Base-by-base conservation (phyloP, 2,797 vertebrate genomes). In the Pipistrellus pipistrellus region DNA sequence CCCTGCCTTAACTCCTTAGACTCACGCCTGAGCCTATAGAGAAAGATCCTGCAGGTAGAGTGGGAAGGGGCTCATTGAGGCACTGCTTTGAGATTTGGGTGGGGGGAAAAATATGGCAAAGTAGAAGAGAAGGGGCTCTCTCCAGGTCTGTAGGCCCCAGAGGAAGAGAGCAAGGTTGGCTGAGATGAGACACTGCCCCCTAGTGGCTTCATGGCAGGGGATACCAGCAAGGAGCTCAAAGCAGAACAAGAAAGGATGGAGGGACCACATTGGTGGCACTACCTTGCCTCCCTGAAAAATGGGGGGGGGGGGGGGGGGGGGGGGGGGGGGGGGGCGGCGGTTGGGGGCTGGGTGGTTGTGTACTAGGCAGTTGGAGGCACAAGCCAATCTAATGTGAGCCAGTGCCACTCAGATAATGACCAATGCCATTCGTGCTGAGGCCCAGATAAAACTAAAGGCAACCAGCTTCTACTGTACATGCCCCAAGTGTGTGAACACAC, bases 171-270 rank as follows among this genome's bases (percentile, higher is more conserved):
- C 46, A 53, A 4, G 59, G 41, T 20, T 44, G 44, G 20, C 32
- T 73, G 80, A 81, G 41, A n/a, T 8, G 46, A 93, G 53, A 88
- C 81, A 84, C 90, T 91, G 92, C 90, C 90, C 84, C 73, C 71
- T 0, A 80, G 46, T 55, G 92, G 90, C 18, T 51, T 48, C 46
- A 21, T 1, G 2, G 51, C 46, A 59, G 38, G 2, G 2, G 25
- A 51, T 15, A 3, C 68, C 57, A 46, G 41, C 23, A 20, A 91
- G 81, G 71, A 91, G 12, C n/a, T 59, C 46, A 27, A 57, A 86
- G 38, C 11, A 68, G 48, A 85, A 53, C 0, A 17, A 15, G 30
- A 93, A 46, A 15, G 12, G 66, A 41, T 0, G 4, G 35, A 46
- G 21, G 18, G 35, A 18, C 6, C 25, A 14, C 38, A 17, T 1